Base-by-base conservation (phyloP, 2,113 vertebrate species). In the Orycteropus afer region DNA sequence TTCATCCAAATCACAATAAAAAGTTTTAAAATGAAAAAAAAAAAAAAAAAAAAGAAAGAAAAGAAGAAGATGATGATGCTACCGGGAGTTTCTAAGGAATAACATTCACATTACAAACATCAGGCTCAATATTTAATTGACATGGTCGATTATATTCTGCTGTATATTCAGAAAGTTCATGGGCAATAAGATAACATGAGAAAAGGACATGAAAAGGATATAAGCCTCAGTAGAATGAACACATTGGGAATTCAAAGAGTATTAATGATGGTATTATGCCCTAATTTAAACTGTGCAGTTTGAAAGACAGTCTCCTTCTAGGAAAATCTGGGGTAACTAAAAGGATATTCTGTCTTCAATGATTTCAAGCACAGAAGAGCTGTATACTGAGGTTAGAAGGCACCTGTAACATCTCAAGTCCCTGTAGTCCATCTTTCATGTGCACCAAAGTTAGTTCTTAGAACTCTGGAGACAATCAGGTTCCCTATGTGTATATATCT, bases 401-500 rank as follows among this genome's bases (percentile, higher is more conserved):
- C 42, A 76, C 27, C 1, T 8, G 25, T 91, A 77, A 91, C 23
- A 82, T 86, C 67, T 90, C 74, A 92, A 49, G 89, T 51, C 74
- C 53, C 73, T 84, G 59, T 5, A 77, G 77, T 15, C 79, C 45
- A 40, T 93, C 67, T 88, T 94, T 88, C 79, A 89, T 81, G 76
- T 78, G 53, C 53, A 77, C 86, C 32, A 51, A 94, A 63, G 77
- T 90, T 79, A 82, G 67, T 82, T 94, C 59, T 93, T 47, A 93
- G 80, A 47, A 76, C 79, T 93, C 90, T 89, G 83, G 83, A 96
- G 89, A 97, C 83, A 95, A 91, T 95, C 83, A 86, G 55, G 29
- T 85, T 96, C 92, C 83, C 40, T 42, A 65, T 71, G 79, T 89
- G 80, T 76, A 78, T 89, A 81, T 83, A 79, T 90, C 89, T 86